Base-by-base conservation (phyloP, 92 coral and sea anemone genomes). In the Palythoa heliodiscus region DNA sequence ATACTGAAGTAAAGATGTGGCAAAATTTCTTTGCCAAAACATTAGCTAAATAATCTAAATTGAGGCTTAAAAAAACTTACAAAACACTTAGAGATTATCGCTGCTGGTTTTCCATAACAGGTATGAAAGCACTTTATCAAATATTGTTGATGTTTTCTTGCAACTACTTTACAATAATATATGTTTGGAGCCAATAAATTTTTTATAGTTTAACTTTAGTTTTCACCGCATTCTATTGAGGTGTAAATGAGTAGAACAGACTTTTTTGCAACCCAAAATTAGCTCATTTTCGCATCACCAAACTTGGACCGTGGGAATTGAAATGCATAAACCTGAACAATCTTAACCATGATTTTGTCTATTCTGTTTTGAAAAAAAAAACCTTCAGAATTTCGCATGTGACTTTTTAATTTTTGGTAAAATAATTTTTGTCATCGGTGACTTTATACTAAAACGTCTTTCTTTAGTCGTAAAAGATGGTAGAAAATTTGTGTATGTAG, bases 221-320 rank as follows among this genome's bases (percentile, higher is more conserved):
- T 89, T 88, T 89, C 84, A 80, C 92, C 87, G 73, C 86, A 85
- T 53, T 81, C 79, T 52, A 67, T 80, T 80, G 74, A 80, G 72
- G 73, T 67, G 84, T 67, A 80, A 80, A 80, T 80, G 29, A 20
- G 58, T 47, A 13, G 84, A 80, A 69, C 11, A 80, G 84, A 80
- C 84, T 80, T 80, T 80, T 80, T 80, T 43, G 38, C 73, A 47
- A 78, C 74, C 64, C 61, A 35, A 80, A 80, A 80, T 80, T 80
- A 80, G 24, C 73, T 67, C 40, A 78, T 58, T 67, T 52, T 80
- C 73, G 37, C 57, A 48, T 10, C 47, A 25, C 58, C 50, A 11
- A 64, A 70, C 39, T 14, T 80, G 11, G 84, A 47, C 29, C 63
- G 74, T 52, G 84, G 60, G 75, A 66, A 69, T 20, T 35, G 16